Evolutionary conservation across 1,140 invertebrate species (phyloP), one percentile per base, ranked within the genome.

Genomic region (Brachionus manjavacas): DNA sequence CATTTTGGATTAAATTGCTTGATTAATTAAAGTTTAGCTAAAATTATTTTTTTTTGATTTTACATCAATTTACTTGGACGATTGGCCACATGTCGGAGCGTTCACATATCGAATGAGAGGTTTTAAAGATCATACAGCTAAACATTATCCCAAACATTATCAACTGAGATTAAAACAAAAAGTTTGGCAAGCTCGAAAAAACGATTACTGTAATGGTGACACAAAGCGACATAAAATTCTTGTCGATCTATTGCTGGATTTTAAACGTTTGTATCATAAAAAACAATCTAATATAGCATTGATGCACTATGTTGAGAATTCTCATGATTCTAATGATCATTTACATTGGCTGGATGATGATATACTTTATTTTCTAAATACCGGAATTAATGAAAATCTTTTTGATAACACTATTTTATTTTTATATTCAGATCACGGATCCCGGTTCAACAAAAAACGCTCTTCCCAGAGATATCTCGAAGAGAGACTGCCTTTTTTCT

Each of bases 21-120:
- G n/a, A n/a, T 7, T 35, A 7, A 35, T 35, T 35, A 4, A 31
- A 31, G 28, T 31, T 35, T 6, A n/a, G 23, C 3, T 55, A 55
- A 55, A 20, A 55, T 55, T 55, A 16, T 55, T 20, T 55, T 55
- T 60, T 60, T 60, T 92, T 60, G 94, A 94, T 3, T 93, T 92
- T 87, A 90, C 92, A 0, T 93, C 92, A 35, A 93, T 93, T 6
- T 97, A 93, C 88, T 93, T 93, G 86, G 96, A 98, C 89, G 96
- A 98, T 88, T 91, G 93, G 85, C 93, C 94, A 0, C 89, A 91
- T 86, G 92, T 94, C 9, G 95, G 95, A 0, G 96, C 94, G 0
- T 98, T 97, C 87, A 95, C 94, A 31, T 96, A 95, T 89, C 92
- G 95, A 9, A 92, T 97, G 87, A 94, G 94, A 85, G 96, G 96